Evolutionary conservation across 2,888 invertebrate species (phyloP), one percentile per base, ranked within the genome.

Genomic region (Cryptocephalus primarius): DNA sequence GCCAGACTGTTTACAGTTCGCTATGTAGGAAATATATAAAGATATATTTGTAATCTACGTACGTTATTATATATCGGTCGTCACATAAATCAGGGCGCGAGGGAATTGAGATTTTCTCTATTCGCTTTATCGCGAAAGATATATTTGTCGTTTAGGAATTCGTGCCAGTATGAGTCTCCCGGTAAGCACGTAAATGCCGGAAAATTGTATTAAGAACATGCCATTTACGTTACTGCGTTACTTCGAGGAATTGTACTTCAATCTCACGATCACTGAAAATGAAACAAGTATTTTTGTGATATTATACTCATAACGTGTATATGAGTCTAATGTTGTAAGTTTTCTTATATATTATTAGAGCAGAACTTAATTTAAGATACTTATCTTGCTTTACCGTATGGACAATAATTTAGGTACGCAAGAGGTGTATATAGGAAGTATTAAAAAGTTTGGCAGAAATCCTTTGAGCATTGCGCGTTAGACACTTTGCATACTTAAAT

Each of bases 1-100:
- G 64, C 61, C 60, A 59, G 60, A 43, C 60, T 57, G 57, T 62
- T 64, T 58, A 59, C 63, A 60, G 60, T 61, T 65, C 64, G 66
- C 65, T 66, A 64, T 54, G 43, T 45, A 49, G 46, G 48, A 51
- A 49, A 51, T 50, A 48, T 45, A 51, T 52, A 48, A 48, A 52
- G 50, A 52, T 52, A 50, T 46, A 50, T 50, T 44, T 49, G 45
- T 50, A 48, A 48, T 48, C 45, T 47, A 50, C 50, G 47, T 40
- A 45, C 49, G 48, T 48, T 47, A 43, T 49, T 47, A 44, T 48
- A 48, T 50, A 50, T 48, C 46, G 47, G 44, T 48, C 46, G 42
- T 48, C 46, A 44, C 34, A 46, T 49, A 48, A 48, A 48, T 51
- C 51, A 51, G 22, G 6, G 22, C 6, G 22, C 22, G 33, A 34